Base-by-base conservation (phyloP, 2,888 invertebrate genomes). In the Andrena fulva region DNA sequence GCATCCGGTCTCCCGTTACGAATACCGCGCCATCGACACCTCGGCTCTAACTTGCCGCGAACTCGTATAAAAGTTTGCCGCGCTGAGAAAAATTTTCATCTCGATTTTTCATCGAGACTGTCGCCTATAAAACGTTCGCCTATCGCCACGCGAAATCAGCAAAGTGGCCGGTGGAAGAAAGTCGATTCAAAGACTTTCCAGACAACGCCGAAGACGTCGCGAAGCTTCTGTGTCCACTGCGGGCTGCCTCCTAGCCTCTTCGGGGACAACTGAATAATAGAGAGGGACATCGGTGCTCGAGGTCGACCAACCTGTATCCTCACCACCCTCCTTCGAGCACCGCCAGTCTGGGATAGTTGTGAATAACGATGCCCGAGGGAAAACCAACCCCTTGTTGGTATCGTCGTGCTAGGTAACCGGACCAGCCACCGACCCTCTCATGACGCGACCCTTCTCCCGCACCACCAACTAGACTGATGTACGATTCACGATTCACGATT, bases 311-410 rank as follows among this genome's bases (percentile, higher is more conserved):
- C 85, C 77, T 78, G 85, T 83, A 85, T 85, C 84, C 88, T 80
- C 80, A 68, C 71, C 27, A 76, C 69, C 84, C 82, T 79, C 73
- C 76, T 48, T 72, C 84, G 69, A 86, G 62, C 71, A 29, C 63
- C 77, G 76, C 74, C 68, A 77, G 85, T 82, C 84, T 66, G 72
- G 81, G 85, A 86, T 91, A 90, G 89, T 90, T 88, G 90, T 90
- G 90, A 91, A 88, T 91, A 91, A 91, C 91, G 90, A 91, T 87
- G 85, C 91, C 87, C 90, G 71, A 82, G 90, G 90, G 90, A 90
- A 56, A 77, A 70, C 42, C 80, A 80, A 82, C 81, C 87, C 85
- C 87, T 84, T 76, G 85, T 87, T 74, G 85, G 76, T 80, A 70
- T 73, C 77, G 77, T 52, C 52, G 52, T 67, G 78, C 68, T 62